A percentile compares a stretch with the other conserved stretches of the same genome.
These are phyloP conservation scores for Dorcus hopei DNA, from an alignment of 2,888 invertebrate species.

Conservation along the genomic window DNA sequence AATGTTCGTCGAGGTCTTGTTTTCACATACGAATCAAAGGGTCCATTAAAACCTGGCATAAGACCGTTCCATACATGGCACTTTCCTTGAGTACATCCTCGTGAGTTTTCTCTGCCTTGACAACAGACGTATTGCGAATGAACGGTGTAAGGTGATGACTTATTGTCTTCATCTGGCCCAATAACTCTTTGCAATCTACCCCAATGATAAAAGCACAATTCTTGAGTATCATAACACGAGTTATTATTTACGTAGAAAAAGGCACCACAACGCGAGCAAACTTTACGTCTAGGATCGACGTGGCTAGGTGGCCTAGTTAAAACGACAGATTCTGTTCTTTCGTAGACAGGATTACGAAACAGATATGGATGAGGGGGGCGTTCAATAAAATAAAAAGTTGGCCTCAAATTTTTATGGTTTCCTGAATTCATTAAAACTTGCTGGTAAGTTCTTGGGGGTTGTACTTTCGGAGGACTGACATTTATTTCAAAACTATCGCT, in stretches of 20 bases:
- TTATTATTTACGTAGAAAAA: conserved; percentile 63
- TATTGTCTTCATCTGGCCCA: background rate
- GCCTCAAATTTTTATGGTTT: background rate
- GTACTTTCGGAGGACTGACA: background rate
- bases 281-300: conserved; percentile 39
- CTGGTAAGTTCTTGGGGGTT: conserved; percentile 6
- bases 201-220: conserved; percentile 85
- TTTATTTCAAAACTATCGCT: conserved; percentile 12
- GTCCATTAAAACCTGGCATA: conserved; percentile 68
- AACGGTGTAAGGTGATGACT: background rate
- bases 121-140: conserved; percentile 62
- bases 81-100: conserved; percentile 64
- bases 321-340: conserved; percentile 7
- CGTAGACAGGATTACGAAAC: conserved; percentile 1
- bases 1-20: conserved; percentile 48
- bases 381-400: background rate
- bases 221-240: conserved; percentile 69
- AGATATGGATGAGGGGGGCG: background rate
- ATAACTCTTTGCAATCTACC: conserved; percentile 63
- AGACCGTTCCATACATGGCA: conserved; percentile 79
- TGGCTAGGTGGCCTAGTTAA: background rate
- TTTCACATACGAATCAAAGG: conserved; percentile 64
- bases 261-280: conserved; percentile 68
- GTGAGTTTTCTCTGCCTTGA: conserved; percentile 48
- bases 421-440: conserved; percentile 8